These are phyloP conservation scores for Vipera ursinii DNA, from an alignment of 2,797 vertebrate genomes.

Conservation along the genomic window DNA sequence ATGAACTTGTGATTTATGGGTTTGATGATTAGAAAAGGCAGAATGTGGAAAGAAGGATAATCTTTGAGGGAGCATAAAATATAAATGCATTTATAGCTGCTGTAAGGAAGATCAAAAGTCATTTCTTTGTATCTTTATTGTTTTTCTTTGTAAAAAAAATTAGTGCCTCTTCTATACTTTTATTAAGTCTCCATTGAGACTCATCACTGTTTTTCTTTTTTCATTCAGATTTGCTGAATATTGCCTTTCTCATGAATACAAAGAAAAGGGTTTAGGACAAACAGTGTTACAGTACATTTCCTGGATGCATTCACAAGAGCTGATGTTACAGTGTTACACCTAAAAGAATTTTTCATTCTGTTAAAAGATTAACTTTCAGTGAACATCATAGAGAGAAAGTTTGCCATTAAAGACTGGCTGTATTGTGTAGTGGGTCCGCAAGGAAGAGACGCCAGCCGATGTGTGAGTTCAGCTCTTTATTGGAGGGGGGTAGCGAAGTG, in stretches of 20 bases:
- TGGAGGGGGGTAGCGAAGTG: too few species aligned
- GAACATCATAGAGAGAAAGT: not conserved
- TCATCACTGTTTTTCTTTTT: not conserved
- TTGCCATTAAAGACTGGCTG: slow-evolving; percentile 8
- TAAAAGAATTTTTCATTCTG: not conserved
- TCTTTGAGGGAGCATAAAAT: not conserved
- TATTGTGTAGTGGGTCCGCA: too few species aligned
- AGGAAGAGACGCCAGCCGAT: too few species aligned
- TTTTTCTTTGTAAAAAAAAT: not conserved
- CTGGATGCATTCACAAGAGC: not conserved
- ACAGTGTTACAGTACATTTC: not conserved
- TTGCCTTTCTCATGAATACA: not conserved
- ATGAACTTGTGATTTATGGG: not conserved
- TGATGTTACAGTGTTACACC: not conserved
- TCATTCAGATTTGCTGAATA: not conserved
- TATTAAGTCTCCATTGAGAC: not conserved
- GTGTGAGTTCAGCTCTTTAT: too few species aligned
- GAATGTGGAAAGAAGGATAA: not conserved
- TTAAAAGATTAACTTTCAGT: slow-evolving; percentile 15
- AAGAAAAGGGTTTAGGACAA: not conserved
- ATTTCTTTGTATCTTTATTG: not conserved
- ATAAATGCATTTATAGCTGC: not conserved
- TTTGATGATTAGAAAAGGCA: not conserved
- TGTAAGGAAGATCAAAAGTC: not conserved
- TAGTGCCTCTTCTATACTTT: not conserved